These are phyloP conservation scores for Argentina silus DNA, from an alignment of 2,797 vertebrate genomes.

Conservation along the genomic window DNA sequence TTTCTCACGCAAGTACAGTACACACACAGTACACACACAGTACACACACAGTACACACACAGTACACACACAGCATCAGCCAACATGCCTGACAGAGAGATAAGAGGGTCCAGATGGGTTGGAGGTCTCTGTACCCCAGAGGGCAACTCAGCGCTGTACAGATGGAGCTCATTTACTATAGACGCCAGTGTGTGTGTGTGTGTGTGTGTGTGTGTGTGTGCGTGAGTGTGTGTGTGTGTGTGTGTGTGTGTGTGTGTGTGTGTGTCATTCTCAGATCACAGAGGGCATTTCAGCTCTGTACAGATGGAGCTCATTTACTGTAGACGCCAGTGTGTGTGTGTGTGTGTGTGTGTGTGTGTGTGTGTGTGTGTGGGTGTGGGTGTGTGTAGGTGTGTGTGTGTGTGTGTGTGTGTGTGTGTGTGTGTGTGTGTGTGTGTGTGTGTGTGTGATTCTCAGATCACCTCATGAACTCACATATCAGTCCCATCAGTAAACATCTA, in stretches of 20 bases:
- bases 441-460: background rate
- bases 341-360: background rate
- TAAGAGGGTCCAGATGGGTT: conserved; percentile 5
- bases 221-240: background rate
- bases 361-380: background rate
- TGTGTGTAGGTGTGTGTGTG: background rate
- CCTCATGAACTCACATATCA: background rate
- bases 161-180: no score
- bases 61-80: background rate
- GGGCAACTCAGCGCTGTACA: no score
- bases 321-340: background rate
- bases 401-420: background rate
- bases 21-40: conserved; percentile 9
- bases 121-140: background rate
- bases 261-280: background rate
- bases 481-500: conserved; percentile 5
- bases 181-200: background rate
- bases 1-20: background rate
- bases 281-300: background rate
- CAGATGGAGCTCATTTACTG: no score
- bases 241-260: background rate
- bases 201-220: background rate
- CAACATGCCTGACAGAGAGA: conserved; percentile 5
- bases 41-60: conserved; percentile 9
- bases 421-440: background rate